These are phyloP conservation scores for Pithys albifrons DNA, from an alignment of 2,113 vertebrate genomes.

Conservation along the genomic window DNA sequence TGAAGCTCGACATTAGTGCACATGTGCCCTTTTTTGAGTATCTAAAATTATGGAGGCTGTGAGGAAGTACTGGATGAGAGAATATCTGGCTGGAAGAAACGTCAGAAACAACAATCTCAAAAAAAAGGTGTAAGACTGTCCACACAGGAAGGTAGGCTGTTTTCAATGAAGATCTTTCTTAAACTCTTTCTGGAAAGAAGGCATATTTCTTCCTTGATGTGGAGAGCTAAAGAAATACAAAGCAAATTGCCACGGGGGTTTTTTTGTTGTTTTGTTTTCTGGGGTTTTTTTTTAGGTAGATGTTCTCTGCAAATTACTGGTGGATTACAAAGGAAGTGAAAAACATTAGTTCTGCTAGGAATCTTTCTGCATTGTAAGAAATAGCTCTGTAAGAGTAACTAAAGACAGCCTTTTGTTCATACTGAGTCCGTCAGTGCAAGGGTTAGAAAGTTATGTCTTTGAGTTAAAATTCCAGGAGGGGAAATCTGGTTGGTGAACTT, in stretches of 20 bases:
- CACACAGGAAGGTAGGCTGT: slow-evolving; percentile 59
- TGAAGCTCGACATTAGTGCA: slow-evolving; percentile 47
- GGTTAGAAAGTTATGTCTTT: background rate
- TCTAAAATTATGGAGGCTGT: slow-evolving; percentile 57
- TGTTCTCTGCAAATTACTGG: background rate
- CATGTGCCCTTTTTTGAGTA: slow-evolving; percentile 49
- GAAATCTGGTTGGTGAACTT: background rate
- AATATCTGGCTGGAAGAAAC: slow-evolving; percentile 50
- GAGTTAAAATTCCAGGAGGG: background rate
- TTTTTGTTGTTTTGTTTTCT: background rate
- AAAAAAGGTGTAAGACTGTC: slow-evolving; percentile 40
- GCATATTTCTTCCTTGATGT: background rate
- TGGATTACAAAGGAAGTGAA: background rate
- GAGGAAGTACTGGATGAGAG: slow-evolving; percentile 61
- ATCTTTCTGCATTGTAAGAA: background rate
- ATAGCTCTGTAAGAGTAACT: background rate
- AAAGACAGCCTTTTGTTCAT: background rate
- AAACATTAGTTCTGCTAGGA: background rate
- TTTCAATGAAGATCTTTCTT: slow-evolving; percentile 43
- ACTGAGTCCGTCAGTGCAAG: background rate
- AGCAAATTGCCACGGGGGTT: background rate
- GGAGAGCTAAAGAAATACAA: background rate
- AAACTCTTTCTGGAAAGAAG: slow-evolving; percentile 15
- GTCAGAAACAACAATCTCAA: slow-evolving; percentile 53
- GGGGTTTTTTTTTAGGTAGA: background rate